Evolutionary conservation across 2,113 vertebrate species (phyloP), one percentile per base, ranked within the genome.

Genomic region (Nyctereutes procyonoides): DNA sequence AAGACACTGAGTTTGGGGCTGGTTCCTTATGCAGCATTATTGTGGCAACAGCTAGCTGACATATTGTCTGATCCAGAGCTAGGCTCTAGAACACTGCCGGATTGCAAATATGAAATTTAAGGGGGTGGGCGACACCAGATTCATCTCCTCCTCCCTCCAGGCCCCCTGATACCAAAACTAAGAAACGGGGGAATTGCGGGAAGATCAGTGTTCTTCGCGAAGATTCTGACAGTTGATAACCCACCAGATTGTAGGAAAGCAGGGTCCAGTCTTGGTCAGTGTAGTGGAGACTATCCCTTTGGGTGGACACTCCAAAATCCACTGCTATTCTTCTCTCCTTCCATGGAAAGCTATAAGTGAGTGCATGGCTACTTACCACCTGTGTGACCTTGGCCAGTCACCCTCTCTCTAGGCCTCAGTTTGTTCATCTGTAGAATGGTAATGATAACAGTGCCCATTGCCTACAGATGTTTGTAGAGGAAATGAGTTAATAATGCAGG

Each of bases 331-430:
- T 81, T 81, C 55, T 48, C 15, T 60, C 67, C 55, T 79, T 83
- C 80, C 28, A 5, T 13, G 53, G 55, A 93, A 91, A 82, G n/a
- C 56, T 83, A 5, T 32, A 87, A 84, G 51, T 43, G 13, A 17
- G 35, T 35, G 26, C 56, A 60, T 5, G 53, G 51, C 81, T 71
- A 63, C 30, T n/a, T n/a, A 93, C 28, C 65, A 89, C 56, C 67
- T 95, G 74, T 80, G 80, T 82, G 74, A 96, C 89, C 82, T 96
- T 73, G 74, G 55, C n/a, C 82, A 56, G 53, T 56, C 87, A 77
- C 65, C 38, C 83, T 76, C 58, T 88, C 35, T 91, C 74, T 65
- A 56, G 55, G 69, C 63, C 73, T 87, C 71, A 60, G 38, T 93
- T 65, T 93, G 79, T 43, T 82, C 77, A 85, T 86, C 92, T 53